Base-by-base conservation (phyloP, 2,797 vertebrate genomes). In the Argentina silus region DNA sequence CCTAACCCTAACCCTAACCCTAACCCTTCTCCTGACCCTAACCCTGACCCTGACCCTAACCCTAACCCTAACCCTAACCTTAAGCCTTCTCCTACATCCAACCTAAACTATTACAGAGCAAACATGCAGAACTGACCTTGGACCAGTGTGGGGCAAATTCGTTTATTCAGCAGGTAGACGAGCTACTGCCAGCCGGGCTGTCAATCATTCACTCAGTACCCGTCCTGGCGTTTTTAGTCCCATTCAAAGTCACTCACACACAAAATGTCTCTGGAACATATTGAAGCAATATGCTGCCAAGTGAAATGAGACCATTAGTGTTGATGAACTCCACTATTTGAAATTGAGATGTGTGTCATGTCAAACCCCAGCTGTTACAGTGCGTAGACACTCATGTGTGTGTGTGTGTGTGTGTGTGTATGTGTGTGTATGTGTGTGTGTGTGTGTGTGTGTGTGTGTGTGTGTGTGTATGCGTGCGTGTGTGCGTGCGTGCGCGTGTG, bases 211-310 rank as follows among this genome's bases (percentile, higher is more conserved):
- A 68, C 69, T 80, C 59, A 19, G 56, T 79, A 75, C 80, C 44
- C 63, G 72, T 55, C 44, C 23, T 53, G 44, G 21, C 67, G 70
- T 65, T 85, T 81, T 83, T 74, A 76, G 77, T 71, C n/a, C 72
- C 70, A 83, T 85, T 83, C 70, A 74, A 74, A 79, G 75, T 85
- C 83, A 81, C 59, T 84, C 78, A 82, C 45, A 86, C 80, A 87
- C 81, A 23, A 85, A 89, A 87, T 80, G 45, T 14, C 59, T 47
- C 55, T 15, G 61, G 70, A 71, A 73, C n/a, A 2, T 36, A 36
- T 4, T 36, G 27, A 36, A 36, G 27, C 27, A 1, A 36, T 36
- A 36, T 36, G 27, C 27, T 36, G 27, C 27, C 27, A 36, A n/a
- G n/a, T n/a, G n/a, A n/a, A n/a, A 36, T 36, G 27, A 36, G 2